Percentiles rank a stretch among this genome's conserved stretches.
Evolutionary conservation across 1,140 invertebrate species (phyloP).

Genomic region (Platyura marginata): DNA sequence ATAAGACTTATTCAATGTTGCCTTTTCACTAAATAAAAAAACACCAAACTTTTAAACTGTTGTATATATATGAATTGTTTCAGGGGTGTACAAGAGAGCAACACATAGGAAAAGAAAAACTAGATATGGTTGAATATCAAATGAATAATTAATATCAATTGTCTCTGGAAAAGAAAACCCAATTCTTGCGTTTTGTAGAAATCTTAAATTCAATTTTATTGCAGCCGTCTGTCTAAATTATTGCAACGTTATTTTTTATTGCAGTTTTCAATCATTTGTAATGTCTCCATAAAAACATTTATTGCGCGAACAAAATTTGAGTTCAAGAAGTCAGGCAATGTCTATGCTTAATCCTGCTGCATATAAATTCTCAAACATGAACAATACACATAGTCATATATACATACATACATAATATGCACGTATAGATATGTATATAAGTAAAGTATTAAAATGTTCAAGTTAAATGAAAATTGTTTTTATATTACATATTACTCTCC

Average conservation of each 20-base stretch:
- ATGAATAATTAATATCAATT: background rate
- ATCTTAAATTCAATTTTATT: constrained; percentile 4
- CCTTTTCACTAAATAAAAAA: background rate
- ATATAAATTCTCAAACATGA: too few relatives aligned
- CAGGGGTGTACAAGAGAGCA: background rate
- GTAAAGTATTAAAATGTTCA: too few relatives aligned
- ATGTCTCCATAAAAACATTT: background rate
- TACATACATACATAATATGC: too few relatives aligned
- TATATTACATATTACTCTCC: too few relatives aligned
- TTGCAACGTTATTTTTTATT: constrained; percentile 2
- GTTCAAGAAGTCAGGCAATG: too few relatives aligned
- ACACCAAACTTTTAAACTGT: background rate
- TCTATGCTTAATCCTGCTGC: too few relatives aligned
- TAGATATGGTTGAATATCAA: background rate
- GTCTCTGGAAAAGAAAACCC: background rate
- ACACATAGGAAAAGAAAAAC: background rate
- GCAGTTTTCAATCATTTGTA: constrained; percentile 3
- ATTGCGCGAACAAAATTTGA: background rate
- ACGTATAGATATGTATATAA: too few relatives aligned
- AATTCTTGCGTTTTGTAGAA: background rate
- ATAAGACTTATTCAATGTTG: background rate
- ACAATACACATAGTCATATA: too few relatives aligned
- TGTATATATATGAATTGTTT: background rate
- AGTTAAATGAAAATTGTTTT: too few relatives aligned
- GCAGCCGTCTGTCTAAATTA: background rate